phyloP scores from a whole-genome alignment of 2,888 invertebrate species.

The Clistopyga incitator region DNA sequence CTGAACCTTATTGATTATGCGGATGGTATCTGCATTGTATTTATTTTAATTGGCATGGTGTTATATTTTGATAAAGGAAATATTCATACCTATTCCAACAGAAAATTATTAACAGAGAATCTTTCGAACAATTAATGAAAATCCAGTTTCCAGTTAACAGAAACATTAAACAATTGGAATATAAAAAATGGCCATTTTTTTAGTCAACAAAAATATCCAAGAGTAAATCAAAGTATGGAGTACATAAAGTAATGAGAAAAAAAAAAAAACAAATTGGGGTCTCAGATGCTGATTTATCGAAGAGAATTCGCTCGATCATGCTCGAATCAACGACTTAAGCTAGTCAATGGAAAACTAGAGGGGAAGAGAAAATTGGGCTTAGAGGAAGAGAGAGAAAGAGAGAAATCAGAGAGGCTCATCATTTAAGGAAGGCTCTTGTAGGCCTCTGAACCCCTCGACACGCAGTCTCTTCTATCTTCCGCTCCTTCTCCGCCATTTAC shows the following conservation, averaged over 20 bases:
- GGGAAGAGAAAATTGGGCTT: not conserved
- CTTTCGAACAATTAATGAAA: no score
- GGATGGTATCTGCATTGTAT: not conserved
- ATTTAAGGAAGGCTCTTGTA: slow-evolving; percentile 11
- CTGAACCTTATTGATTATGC: not conserved
- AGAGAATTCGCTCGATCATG: slow-evolving; percentile 43
- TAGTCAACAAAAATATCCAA: not conserved
- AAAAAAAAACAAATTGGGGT: slow-evolving; percentile 7
- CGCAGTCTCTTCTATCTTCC: slow-evolving; percentile 7
- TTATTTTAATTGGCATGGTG: not conserved
- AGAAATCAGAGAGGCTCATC: not conserved
- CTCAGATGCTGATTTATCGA: slow-evolving; percentile 1
- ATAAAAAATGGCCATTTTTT: no score
- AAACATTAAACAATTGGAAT: no score
- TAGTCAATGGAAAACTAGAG: not conserved
- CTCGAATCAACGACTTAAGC: slow-evolving; percentile 14
- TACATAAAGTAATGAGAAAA: not conserved
- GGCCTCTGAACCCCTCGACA: slow-evolving; percentile 22
- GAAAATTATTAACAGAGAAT: no score
- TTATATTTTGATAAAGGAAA: not conserved
- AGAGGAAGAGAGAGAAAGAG: not conserved
- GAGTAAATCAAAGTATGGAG: not conserved
- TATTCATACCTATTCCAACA: no score
- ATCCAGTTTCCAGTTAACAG: no score
- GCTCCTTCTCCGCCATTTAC: slow-evolving; percentile 15